These are phyloP conservation scores for Hylaeus anthracinus DNA, from an alignment of 1,140 invertebrate species.

Conservation along the genomic window DNA sequence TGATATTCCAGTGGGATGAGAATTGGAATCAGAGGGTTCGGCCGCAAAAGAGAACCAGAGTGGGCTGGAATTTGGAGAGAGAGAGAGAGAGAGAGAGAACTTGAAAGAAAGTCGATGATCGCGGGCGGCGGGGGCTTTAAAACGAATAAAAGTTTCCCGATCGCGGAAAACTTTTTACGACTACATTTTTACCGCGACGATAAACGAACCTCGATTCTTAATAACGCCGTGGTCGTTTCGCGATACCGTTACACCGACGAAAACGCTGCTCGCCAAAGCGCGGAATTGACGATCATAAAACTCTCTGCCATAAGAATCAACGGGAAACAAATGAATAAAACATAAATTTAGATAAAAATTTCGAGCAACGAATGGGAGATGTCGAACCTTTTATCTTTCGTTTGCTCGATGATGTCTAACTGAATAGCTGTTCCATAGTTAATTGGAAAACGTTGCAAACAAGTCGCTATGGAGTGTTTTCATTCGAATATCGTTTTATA, in stretches of 20 bases:
- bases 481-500: too few species aligned
- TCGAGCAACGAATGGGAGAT: too few species aligned
- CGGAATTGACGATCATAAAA: background rate
- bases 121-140: conserved; percentile 10
- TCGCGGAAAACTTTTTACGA: conserved; percentile 70
- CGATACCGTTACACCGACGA: conserved; percentile 55
- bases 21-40: conserved; percentile 37
- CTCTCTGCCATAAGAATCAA: too few species aligned
- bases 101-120: background rate
- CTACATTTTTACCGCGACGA: conserved; percentile 57
- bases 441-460: too few species aligned
- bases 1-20: conserved; percentile 51
- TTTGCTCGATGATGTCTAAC: too few species aligned
- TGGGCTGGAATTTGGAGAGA: background rate
- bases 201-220: conserved; percentile 70
- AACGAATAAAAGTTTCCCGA: conserved; percentile 75
- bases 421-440: too few species aligned
- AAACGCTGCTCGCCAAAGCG: conserved; percentile 8
- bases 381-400: too few species aligned
- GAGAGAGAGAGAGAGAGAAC: conserved; percentile 7
- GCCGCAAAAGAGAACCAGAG: conserved; percentile 4
- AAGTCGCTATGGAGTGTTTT: too few species aligned
- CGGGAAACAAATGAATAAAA: too few species aligned
- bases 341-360: too few species aligned
- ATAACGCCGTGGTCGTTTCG: conserved; percentile 56